phyloP scores from a whole-genome alignment of 53 echinoderm and acorn worm genomes.

The Temnopleurus reevesii region DNA sequence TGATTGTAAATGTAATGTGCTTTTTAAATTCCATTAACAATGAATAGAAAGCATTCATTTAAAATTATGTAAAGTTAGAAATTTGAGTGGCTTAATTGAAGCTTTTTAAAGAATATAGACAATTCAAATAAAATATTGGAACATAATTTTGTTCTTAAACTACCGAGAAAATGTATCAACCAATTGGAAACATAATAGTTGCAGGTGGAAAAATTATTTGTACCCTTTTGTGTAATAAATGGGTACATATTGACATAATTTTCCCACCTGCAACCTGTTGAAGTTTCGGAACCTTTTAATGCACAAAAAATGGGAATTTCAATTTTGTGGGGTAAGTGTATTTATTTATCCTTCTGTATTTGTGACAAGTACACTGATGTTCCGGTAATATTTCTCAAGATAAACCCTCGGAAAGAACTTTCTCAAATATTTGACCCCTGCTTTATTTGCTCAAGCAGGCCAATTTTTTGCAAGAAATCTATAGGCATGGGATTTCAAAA shows the following conservation, averaged over 20 bases:
- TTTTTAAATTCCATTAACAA: no score
- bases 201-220: no score
- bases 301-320: not conserved
- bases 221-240: no score
- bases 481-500: not conserved
- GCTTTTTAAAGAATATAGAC: no score
- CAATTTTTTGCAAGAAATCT: not conserved
- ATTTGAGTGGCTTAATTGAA: no score
- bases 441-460: not conserved
- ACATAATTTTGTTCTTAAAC: no score
- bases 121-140: no score
- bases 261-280: not conserved
- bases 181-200: no score
- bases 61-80: no score
- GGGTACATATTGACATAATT: not conserved
- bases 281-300: not conserved
- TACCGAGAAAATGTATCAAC: not conserved
- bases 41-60: no score
- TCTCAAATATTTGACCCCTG: slow-evolving; percentile 14
- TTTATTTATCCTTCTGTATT: not conserved
- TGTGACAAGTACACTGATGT: not conserved
- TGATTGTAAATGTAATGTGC: no score
- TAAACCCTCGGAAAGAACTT: not conserved
- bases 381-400: not conserved
- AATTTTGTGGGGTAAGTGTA: slow-evolving; percentile 24